Evolutionary conservation across 2,113 vertebrate species (phyloP).

Genomic region (Octodon degus): DNA sequence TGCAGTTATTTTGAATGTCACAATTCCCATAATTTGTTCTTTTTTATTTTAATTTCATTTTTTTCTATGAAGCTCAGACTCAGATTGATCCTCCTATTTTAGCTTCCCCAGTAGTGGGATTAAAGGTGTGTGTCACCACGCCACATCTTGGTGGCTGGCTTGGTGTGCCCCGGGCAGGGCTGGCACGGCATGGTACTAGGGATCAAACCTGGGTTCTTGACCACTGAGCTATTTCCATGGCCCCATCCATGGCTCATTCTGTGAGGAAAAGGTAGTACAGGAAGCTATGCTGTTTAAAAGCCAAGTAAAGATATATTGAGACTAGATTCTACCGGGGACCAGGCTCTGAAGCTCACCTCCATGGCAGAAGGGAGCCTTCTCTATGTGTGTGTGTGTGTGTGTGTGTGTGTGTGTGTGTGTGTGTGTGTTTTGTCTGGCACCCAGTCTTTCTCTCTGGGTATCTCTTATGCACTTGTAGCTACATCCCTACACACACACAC

Average conservation of each 20-base stretch:
- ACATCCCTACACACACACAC: background rate
- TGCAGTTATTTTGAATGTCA: background rate
- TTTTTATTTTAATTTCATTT: no score
- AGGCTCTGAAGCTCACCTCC: background rate
- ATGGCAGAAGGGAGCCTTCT: accelerated
- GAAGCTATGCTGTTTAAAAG: background rate
- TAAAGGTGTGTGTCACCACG: no score
- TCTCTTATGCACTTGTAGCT: background rate
- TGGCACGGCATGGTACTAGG: no score
- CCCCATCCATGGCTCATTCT: accelerated
- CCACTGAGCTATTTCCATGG: no score
- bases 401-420: accelerated
- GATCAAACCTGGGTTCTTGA: no score
- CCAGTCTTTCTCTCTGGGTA: background rate
- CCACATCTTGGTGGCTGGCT: no score
- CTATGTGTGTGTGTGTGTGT: background rate
- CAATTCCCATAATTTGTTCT: background rate
- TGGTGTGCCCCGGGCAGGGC: no score
- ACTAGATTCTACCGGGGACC: background rate
- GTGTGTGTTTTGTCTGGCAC: background rate
- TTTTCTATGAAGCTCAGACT: no score
- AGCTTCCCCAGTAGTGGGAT: no score
- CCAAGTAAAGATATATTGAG: background rate
- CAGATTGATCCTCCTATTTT: no score
- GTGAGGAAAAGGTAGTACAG: background rate